phyloP scores from a whole-genome alignment of 2,888 invertebrate genomes.

The Oligia strigilis region DNA sequence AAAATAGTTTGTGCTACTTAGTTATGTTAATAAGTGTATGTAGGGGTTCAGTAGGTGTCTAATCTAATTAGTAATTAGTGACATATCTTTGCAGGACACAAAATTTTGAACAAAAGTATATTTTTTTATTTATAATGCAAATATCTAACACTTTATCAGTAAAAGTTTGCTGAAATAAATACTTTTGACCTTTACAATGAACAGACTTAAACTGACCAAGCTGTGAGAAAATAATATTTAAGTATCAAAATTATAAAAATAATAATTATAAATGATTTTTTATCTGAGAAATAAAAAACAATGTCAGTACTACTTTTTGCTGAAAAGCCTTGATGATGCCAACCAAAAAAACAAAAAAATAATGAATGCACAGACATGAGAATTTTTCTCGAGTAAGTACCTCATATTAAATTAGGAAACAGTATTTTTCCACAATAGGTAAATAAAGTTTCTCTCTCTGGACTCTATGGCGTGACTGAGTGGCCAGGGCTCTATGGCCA shows the following conservation, averaged over 20 bases:
- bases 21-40: neutral
- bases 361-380: neutral
- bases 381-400: slow-evolving; percentile 22
- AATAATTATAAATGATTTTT: too few species aligned
- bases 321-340: neutral
- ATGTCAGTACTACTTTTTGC: neutral
- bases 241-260: too few species aligned
- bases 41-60: neutral
- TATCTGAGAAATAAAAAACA: neutral
- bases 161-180: neutral
- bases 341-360: neutral
- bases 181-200: neutral
- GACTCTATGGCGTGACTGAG: neutral
- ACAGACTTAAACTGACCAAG: neutral
- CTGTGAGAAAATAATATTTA: neutral
- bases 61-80: neutral
- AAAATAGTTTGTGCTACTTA: neutral
- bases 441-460: neutral
- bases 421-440: neutral
- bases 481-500: neutral
- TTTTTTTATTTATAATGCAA: neutral
- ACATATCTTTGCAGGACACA: neutral
- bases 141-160: neutral
- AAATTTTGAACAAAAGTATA: neutral
- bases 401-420: slow-evolving; percentile 1